phyloP scores from a whole-genome alignment of 2,888 invertebrate species.

The Dilophus febrilis region DNA sequence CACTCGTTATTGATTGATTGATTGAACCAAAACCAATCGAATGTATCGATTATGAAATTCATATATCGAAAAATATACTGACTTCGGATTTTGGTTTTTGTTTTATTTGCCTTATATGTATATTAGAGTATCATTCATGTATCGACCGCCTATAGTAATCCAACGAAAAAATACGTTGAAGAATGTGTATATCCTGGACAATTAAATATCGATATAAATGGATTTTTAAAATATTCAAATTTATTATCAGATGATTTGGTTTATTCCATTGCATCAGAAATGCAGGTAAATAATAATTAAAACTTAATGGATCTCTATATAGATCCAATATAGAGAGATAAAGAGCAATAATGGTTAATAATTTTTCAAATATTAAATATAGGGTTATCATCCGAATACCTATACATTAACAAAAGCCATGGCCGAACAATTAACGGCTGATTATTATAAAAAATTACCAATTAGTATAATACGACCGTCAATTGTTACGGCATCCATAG shows the following conservation, averaged over 20 bases:
- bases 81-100: no score
- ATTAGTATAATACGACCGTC: slow-evolving; percentile 86
- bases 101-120: not conserved
- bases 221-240: slow-evolving; percentile 41
- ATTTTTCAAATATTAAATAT: no score
- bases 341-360: not conserved
- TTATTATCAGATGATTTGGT: slow-evolving; percentile 43
- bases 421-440: slow-evolving; percentile 67
- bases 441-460: slow-evolving; percentile 56
- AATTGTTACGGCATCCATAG: slow-evolving; percentile 59
- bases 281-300: slow-evolving; percentile 32
- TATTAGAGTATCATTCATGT: slow-evolving; percentile 66
- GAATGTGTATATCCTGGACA: slow-evolving; percentile 67
- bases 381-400: slow-evolving; percentile 81
- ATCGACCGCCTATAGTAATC: slow-evolving; percentile 93
- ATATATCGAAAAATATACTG: no score
- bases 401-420: slow-evolving; percentile 91
- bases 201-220: slow-evolving; percentile 37
- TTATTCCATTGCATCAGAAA: slow-evolving; percentile 36
- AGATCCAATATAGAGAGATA: not conserved
- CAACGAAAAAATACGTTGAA: slow-evolving; percentile 61
- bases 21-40: no score
- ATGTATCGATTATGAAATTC: no score
- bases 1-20: no score
- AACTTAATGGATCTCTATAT: not conserved